phyloP scores from a whole-genome alignment of 2,888 invertebrate species.

The Carabus problematicus region DNA sequence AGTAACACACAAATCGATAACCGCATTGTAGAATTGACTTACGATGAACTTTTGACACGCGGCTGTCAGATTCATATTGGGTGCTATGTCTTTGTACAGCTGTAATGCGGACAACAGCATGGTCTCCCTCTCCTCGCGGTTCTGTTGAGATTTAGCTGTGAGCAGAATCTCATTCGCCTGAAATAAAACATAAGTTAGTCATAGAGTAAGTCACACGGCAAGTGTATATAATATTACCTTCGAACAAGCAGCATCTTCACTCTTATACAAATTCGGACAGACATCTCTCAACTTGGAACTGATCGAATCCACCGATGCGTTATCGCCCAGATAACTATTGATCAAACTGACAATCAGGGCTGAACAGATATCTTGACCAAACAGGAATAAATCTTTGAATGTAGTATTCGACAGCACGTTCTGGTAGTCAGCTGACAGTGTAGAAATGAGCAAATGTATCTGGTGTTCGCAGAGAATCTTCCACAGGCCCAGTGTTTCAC shows the following conservation, averaged over 20 bases:
- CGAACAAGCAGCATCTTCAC: slow-evolving; percentile 95
- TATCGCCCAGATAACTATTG: slow-evolving; percentile 91
- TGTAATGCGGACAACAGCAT: slow-evolving; percentile 80
- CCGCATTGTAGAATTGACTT: slow-evolving; percentile 84
- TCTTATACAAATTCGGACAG: slow-evolving; percentile 92
- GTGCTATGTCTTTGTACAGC: slow-evolving; percentile 88
- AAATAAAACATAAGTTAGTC: slow-evolving; percentile 49
- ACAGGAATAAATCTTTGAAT: slow-evolving; percentile 78
- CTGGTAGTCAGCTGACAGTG: slow-evolving; percentile 72
- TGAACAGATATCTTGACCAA: slow-evolving; percentile 78
- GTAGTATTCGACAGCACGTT: slow-evolving; percentile 68
- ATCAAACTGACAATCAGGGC: slow-evolving; percentile 85
- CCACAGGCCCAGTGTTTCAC: slow-evolving; percentile 93
- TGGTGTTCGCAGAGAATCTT: slow-evolving; percentile 92
- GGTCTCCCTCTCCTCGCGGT: slow-evolving; percentile 77
- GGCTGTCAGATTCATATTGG: slow-evolving; percentile 81
- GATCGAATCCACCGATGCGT: slow-evolving; percentile 92
- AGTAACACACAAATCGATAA: slow-evolving; percentile 85
- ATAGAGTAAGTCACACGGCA: not conserved
- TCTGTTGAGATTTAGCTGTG: slow-evolving; percentile 77
- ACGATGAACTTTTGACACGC: slow-evolving; percentile 86
- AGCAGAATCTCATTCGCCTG: slow-evolving; percentile 89
- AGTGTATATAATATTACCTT: slow-evolving; percentile 72
- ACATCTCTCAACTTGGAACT: slow-evolving; percentile 85
- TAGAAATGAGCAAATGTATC: slow-evolving; percentile 79